Percentiles rank a stretch among this genome's conserved stretches.
Evolutionary conservation across 2,888 invertebrate genomes (phyloP).

Genomic region (Hirtodrosophila alboralis): DNA sequence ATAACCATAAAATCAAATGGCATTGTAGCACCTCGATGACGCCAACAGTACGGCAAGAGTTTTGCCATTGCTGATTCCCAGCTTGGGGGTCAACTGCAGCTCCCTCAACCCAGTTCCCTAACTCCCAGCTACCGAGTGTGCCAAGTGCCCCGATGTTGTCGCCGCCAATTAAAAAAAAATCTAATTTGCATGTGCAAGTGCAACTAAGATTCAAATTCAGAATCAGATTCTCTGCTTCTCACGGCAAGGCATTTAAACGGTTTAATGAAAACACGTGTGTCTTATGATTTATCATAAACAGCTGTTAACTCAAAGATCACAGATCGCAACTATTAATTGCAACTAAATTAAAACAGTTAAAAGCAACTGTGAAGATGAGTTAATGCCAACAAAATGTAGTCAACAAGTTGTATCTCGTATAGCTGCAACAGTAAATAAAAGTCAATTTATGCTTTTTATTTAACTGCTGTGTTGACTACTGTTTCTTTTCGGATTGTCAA

Average conservation of each 20-base stretch:
- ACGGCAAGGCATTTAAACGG: conserved; percentile 30
- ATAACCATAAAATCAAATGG: conserved; percentile 78
- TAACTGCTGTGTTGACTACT: conserved; percentile 1
- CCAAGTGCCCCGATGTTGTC: conserved; percentile 43
- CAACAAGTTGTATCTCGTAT: not conserved
- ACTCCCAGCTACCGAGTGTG: conserved; percentile 31
- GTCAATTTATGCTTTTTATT: not conserved
- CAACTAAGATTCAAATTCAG: conserved; percentile 23
- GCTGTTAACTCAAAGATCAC: conserved; percentile 42
- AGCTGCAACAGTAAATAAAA: conserved; percentile 19
- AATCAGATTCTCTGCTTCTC: conserved; percentile 42
- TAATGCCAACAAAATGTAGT: conserved; percentile 13
- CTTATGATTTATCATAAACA: conserved; percentile 61
- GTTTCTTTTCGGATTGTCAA: too few species aligned
- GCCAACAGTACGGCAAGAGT: conserved; percentile 50
- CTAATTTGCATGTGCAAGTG: conserved; percentile 73
- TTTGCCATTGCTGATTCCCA: conserved; percentile 45
- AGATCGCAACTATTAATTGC: conserved; percentile 44
- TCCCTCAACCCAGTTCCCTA: conserved; percentile 10
- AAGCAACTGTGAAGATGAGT: conserved; percentile 38
- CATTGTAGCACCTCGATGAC: conserved; percentile 70
- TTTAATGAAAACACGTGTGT: conserved; percentile 51
- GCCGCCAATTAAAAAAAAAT: conserved; percentile 77
- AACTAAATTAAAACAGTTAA: conserved; percentile 54
- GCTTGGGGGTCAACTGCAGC: conserved; percentile 47